A percentile compares a stretch with the other conserved stretches of the same genome.
These are phyloP conservation scores for Tanypteryx hageni DNA, from an alignment of 2,888 invertebrate species.

Conservation along the genomic window DNA sequence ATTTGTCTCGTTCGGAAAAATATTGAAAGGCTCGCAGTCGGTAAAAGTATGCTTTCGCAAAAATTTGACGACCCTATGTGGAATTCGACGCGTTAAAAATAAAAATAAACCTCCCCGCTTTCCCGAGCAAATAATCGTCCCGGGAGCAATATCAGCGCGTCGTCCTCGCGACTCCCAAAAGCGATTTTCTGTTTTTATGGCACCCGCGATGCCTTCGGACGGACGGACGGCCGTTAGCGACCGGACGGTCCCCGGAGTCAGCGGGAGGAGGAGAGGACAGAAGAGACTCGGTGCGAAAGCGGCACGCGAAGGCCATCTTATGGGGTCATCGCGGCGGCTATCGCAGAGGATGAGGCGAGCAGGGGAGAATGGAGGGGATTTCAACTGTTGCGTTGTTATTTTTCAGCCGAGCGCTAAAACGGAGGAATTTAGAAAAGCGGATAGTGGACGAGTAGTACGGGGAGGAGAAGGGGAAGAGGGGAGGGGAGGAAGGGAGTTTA, in stretches of 20 bases:
- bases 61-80: not conserved
- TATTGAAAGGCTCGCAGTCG: too few relatives aligned
- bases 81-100: not conserved
- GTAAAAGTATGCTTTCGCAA: slow-evolving; percentile 2
- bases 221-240: slow-evolving; percentile 42
- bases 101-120: not conserved
- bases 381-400: slow-evolving; percentile 72
- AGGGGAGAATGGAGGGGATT: slow-evolving; percentile 67
- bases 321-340: slow-evolving; percentile 73
- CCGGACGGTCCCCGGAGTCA: slow-evolving; percentile 65
- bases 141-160: slow-evolving; percentile 34
- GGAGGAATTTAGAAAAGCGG: slow-evolving; percentile 68
- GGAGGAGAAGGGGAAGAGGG: slow-evolving; percentile 55
- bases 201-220: slow-evolving; percentile 1
- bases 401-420: slow-evolving; percentile 72
- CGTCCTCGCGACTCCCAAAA: slow-evolving; percentile 9
- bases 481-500: slow-evolving; percentile 68
- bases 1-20: not conserved
- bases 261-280: slow-evolving; percentile 63
- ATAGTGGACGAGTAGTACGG: slow-evolving; percentile 44
- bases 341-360: slow-evolving; percentile 72
- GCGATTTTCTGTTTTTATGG: slow-evolving; percentile 42
- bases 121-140: slow-evolving; percentile 37
- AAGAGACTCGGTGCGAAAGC: slow-evolving; percentile 66
- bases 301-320: slow-evolving; percentile 74